A percentile compares a stretch with the other conserved stretches of the same genome.
Evolutionary conservation across 2,113 vertebrate species (phyloP).

Genomic region (Euleptes europaea): DNA sequence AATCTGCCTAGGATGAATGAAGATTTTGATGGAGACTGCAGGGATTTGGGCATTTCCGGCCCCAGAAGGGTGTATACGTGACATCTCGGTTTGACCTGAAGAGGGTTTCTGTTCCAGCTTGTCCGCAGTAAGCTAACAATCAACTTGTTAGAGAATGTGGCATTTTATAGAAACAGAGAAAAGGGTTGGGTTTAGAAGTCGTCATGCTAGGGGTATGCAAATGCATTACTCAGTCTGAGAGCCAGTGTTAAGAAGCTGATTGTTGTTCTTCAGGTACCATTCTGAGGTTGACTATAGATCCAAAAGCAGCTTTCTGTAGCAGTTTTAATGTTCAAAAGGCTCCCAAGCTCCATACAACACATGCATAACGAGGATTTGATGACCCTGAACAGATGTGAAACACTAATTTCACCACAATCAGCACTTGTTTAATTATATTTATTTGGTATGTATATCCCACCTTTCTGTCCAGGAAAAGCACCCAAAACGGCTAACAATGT

Average conservation of each 20-base stretch:
- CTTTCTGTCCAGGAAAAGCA: too few relatives aligned
- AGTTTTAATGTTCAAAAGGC: background rate
- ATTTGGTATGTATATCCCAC: too few relatives aligned
- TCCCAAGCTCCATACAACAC: background rate
- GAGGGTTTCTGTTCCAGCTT: background rate
- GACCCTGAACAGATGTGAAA: background rate
- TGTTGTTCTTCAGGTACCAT: background rate
- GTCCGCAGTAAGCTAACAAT: background rate
- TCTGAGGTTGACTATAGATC: background rate
- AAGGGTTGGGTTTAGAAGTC: background rate
- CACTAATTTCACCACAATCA: background rate
- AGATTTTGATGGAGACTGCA: background rate
- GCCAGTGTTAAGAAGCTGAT: background rate
- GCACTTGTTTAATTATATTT: too few relatives aligned
- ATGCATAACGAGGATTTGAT: too few relatives aligned
- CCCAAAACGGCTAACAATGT: too few relatives aligned
- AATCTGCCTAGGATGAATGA: background rate
- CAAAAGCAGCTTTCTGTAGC: background rate
- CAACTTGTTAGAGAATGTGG: background rate
- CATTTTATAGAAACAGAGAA: background rate
- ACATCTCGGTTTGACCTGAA: background rate
- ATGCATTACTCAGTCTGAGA: background rate
- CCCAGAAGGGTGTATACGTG: background rate
- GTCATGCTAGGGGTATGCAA: background rate
- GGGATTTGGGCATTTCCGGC: constrained; percentile 1